Percentiles rank a stretch among this genome's conserved stretches.
Conservation (phyloP, 2,113 vertebrate species). For the Eulemur rufifrons region DNA sequence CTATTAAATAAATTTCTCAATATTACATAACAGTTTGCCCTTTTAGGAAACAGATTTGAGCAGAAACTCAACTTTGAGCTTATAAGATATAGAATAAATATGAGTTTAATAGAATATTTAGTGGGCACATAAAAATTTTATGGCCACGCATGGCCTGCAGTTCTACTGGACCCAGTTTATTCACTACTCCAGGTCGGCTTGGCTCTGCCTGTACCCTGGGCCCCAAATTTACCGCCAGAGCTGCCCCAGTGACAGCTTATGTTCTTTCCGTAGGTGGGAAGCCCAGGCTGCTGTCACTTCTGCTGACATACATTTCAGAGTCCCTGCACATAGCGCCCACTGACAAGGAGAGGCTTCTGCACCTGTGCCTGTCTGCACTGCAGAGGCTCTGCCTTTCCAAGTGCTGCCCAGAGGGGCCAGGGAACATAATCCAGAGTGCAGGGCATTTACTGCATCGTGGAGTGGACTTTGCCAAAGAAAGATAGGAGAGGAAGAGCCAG, state of each 20-base stretch:
- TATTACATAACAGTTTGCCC: background rate
- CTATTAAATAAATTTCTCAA: background rate
- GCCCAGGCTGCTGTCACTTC: background rate
- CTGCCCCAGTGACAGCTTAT: background rate
- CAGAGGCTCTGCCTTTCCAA: background rate
- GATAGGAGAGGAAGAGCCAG: background rate
- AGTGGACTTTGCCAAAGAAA: background rate
- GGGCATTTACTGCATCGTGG: background rate
- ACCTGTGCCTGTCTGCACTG: background rate
- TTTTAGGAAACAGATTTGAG: background rate
- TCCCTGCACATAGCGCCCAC: background rate
- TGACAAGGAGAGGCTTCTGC: background rate
- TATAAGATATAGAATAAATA: background rate
- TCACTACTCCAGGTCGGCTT: background rate
- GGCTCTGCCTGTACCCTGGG: background rate
- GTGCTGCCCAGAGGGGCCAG: background rate
- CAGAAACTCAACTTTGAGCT: conserved; percentile 1
- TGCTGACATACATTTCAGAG: background rate
- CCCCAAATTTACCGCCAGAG: background rate
- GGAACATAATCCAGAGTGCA: background rate
- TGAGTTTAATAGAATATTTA: background rate
- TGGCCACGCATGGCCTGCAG: background rate
- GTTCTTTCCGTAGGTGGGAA: background rate
- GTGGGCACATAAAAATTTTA: background rate
- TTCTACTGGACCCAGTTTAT: background rate